Conservation (phyloP, 2,113 vertebrate species). For the Periophthalmodon schlosseri region DNA sequence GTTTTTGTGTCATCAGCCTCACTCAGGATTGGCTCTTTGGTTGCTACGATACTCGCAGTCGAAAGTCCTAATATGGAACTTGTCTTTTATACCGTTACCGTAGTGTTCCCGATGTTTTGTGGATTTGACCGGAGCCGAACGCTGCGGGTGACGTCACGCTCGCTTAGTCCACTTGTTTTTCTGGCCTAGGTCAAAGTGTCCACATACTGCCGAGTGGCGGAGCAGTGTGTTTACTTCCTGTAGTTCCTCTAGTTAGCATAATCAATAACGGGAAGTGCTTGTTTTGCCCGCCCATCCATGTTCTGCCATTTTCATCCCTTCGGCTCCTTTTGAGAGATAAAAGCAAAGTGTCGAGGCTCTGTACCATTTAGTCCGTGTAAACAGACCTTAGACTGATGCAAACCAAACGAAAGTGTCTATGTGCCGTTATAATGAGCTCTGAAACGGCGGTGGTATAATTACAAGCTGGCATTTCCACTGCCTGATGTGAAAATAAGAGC, state of each 20-base stretch:
- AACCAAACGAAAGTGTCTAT: not conserved
- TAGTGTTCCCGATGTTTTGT: too few species aligned
- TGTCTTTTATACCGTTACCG: too few species aligned
- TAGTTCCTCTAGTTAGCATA: too few species aligned
- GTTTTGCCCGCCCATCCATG: constrained; percentile 5
- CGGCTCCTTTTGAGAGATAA: not conserved
- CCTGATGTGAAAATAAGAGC: not conserved
- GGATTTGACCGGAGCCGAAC: too few species aligned
- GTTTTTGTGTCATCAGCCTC: too few species aligned
- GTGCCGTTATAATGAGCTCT: not conserved
- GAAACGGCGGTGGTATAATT: constrained; percentile 14
- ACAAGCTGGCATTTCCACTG: constrained; percentile 2
- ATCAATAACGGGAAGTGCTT: not conserved
- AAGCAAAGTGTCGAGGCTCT: not conserved
- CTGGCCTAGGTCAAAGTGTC: too few species aligned
- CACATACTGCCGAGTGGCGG: not conserved
- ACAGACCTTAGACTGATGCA: not conserved
- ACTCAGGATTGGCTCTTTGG: too few species aligned
- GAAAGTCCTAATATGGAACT: too few species aligned
- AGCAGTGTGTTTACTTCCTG: not conserved
- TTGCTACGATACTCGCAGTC: too few species aligned
- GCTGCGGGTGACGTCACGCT: too few species aligned
- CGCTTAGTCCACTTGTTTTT: too few species aligned
- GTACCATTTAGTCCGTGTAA: not conserved
- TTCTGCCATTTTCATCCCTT: not conserved